These are phyloP conservation scores for Spermophilus dauricus DNA, from an alignment of 2,113 vertebrate species.

Conservation along the genomic window DNA sequence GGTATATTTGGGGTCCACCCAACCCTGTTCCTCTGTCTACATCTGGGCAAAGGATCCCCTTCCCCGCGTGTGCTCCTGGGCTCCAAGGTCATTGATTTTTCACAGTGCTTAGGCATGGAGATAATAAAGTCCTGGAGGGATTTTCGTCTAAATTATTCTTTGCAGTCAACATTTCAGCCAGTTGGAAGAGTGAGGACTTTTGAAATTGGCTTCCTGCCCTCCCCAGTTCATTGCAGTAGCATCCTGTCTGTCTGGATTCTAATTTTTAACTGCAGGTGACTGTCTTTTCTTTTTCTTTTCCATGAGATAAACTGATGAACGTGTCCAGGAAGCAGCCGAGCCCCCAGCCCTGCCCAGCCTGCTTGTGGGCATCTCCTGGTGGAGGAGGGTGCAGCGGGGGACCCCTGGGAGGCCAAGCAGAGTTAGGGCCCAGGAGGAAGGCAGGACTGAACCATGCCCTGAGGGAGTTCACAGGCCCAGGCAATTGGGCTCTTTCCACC, in stretches of 20 bases:
- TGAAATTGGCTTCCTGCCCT: neutral
- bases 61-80: constrained; percentile 68
- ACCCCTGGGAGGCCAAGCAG: constrained; percentile 6
- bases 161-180: neutral
- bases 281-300: constrained; percentile 18
- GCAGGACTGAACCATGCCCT: constrained; percentile 32
- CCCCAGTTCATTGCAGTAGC: neutral
- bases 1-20: constrained; percentile 60
- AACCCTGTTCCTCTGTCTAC: constrained; percentile 67
- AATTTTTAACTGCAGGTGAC: neutral
- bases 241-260: neutral
- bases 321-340: neutral
- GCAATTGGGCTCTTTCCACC: constrained; percentile 75
- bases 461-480: constrained; percentile 63
- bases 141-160: constrained; percentile 25
- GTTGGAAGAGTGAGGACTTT: neutral
- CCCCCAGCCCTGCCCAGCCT: neutral
- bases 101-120: constrained; percentile 42
- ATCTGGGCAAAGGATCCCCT: constrained; percentile 69
- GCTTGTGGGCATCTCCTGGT: constrained; percentile 59
- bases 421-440: constrained; percentile 52
- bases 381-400: constrained; percentile 55
- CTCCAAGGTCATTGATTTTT: constrained; percentile 62
- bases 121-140: constrained; percentile 42
- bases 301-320: neutral